Evolutionary conservation across 2,113 vertebrate genomes (phyloP), one percentile per base, ranked within the genome.

Genomic region (Emydocephalus ijimae): DNA sequence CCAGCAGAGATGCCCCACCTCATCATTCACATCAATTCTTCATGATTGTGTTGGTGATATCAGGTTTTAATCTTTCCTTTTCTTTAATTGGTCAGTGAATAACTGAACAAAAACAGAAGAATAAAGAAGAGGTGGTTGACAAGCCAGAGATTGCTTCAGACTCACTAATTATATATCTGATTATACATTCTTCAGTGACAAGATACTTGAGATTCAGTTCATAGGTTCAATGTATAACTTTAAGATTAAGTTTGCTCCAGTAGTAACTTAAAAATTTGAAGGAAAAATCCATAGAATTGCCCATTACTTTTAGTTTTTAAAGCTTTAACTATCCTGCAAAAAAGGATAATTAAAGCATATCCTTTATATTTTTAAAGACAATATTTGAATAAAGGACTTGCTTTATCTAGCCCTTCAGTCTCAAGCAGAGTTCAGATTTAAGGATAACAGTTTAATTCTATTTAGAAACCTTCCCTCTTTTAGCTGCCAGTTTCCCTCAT

Each of bases 401-500:
- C 23, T 85, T 26, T 56, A 26, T 57, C 6, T 12, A 21, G 11
- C 3, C 23, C 7, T 57, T 45, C 34, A 29, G 24, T 26, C n/a
- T 69, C 50, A 89, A 12, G n/a, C 45, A 34, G 48, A 23, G 52
- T 81, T 89, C 45, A 57, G 50, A 5, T 50, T 23, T 89, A n/a
- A 48, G 7, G 20, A 18, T 85, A 14, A 29, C 10, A 81, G 48
- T 88, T 91, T 69, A 88, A 48, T 29, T 18, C 29, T 74, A 69
- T 59, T 88, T 64, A 74, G 11, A 43, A 85, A 74, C 85, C 59
- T 55, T 39, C 23, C 74, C 8, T 88, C 29, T 88, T 88, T 20
- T 56, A 56, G 29, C 20, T 92, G 59, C 86, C 5, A 87, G 0
- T 55, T 93, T 94, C 90, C 92, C 92, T 94, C 91, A 92, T 52